Conservation (phyloP, 2,113 vertebrate species). For the Rattus norvegicus region DNA sequence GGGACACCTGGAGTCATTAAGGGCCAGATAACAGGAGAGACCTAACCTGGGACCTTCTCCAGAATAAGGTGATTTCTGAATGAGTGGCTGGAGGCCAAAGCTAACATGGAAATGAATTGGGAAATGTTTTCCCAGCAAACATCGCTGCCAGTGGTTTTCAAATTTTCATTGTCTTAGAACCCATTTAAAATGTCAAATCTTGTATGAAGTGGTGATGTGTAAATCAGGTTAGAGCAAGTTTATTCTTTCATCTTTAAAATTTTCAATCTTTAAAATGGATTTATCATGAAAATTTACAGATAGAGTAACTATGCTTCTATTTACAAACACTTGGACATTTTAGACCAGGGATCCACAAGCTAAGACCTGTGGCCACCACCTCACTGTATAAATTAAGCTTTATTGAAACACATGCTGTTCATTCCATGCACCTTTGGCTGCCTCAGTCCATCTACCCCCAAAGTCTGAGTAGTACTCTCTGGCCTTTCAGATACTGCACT, state of each 20-base stretch:
- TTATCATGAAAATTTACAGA: not conserved
- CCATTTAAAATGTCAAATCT: constrained; percentile 41
- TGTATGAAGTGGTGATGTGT: not conserved
- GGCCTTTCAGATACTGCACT: not conserved
- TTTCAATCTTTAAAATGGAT: not conserved
- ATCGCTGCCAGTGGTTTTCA: constrained; percentile 5
- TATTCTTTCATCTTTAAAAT: constrained; percentile 5
- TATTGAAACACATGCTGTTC: not conserved
- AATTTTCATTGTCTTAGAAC: constrained; percentile 39
- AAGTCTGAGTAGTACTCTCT: not conserved
- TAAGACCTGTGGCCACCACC: not conserved
- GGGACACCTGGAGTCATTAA: not conserved
- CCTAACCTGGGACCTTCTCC: not conserved
- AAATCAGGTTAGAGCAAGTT: not conserved
- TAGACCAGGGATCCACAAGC: not conserved
- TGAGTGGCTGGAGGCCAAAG: not conserved
- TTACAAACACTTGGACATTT: not conserved
- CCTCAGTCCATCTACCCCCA: not conserved
- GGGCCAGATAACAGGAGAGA: not conserved
- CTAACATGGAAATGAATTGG: not conserved
- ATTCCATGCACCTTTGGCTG: not conserved
- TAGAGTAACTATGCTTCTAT: not conserved
- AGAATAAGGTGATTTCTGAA: constrained; percentile 22
- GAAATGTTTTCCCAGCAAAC: constrained; percentile 46
- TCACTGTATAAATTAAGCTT: constrained; percentile 11